Percentiles rank a stretch among this genome's conserved stretches.
These are phyloP conservation scores for Pyxicephalus adspersus DNA, from an alignment of 2,113 vertebrate genomes.

Conservation along the genomic window DNA sequence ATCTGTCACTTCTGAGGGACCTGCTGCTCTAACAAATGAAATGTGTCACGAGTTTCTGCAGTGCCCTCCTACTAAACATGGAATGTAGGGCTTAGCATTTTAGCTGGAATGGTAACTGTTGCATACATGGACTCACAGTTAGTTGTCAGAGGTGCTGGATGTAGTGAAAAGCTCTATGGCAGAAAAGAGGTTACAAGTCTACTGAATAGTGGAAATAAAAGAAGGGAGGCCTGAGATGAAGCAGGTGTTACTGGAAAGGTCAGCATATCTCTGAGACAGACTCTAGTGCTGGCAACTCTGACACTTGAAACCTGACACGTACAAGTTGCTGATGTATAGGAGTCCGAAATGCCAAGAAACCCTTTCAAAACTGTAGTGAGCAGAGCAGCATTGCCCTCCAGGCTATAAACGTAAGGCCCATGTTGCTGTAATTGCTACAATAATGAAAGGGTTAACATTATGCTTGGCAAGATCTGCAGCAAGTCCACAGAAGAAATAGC, in stretches of 20 bases:
- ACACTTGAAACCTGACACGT: conserved; percentile 10
- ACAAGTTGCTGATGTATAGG: background rate
- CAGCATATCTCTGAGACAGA: background rate
- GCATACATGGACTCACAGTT: conserved; percentile 1
- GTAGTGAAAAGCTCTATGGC: background rate
- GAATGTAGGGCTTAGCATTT: background rate
- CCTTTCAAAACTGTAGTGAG: conserved; percentile 40
- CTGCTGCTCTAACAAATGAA: background rate
- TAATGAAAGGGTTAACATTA: conserved; percentile 40
- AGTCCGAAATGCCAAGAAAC: conserved; percentile 26
- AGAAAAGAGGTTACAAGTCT: background rate
- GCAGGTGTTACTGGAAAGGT: conserved; percentile 36
- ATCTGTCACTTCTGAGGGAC: conserved; percentile 19
- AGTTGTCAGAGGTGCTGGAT: conserved; percentile 1
- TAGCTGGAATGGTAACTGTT: background rate
- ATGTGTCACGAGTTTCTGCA: background rate
- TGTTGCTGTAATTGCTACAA: background rate
- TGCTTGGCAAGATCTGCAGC: background rate
- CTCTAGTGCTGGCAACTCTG: conserved; percentile 6
- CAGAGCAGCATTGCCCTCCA: background rate
- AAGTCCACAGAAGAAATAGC: conserved; percentile 50
- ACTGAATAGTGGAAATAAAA: background rate
- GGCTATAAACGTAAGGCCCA: background rate
- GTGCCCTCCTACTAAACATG: background rate
- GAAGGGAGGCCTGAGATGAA: conserved; percentile 16